These are phyloP conservation scores for Gobio gobio DNA, from an alignment of 2,113 vertebrate species.

Conservation along the genomic window DNA sequence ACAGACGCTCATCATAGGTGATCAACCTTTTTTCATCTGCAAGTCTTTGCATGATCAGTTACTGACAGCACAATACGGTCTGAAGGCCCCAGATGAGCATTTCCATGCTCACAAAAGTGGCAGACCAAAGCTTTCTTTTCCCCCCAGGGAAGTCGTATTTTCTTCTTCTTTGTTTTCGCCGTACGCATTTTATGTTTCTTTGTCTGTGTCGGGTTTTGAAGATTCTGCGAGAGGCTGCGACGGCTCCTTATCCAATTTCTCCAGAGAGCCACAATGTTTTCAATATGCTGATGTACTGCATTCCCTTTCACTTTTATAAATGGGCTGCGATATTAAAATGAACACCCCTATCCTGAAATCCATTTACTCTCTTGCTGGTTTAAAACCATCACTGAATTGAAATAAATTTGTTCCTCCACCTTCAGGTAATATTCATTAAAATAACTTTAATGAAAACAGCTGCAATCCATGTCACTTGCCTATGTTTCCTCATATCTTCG, in stretches of 20 bases:
- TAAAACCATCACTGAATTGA: constrained; percentile 64
- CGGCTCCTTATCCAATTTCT: constrained; percentile 54
- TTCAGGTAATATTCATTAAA: constrained; percentile 60
- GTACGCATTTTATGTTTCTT: constrained; percentile 5
- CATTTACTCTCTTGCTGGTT: constrained; percentile 65
- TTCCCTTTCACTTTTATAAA: constrained; percentile 65
- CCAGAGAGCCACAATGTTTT: constrained; percentile 59
- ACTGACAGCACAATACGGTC: constrained; percentile 16
- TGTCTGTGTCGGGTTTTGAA: constrained; percentile 10
- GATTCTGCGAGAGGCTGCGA: constrained; percentile 30
- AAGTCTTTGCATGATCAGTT: constrained; percentile 15
- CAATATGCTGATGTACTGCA: constrained; percentile 68
- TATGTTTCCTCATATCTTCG: constrained; percentile 10
- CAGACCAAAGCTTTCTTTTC: constrained; percentile 22
- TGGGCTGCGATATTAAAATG: constrained; percentile 69
- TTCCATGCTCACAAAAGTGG: constrained; percentile 7
- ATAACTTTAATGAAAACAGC: constrained; percentile 62
- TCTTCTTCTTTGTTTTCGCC: constrained; percentile 22
- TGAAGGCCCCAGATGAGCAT: constrained; percentile 4
- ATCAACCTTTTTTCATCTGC: constrained; percentile 21
- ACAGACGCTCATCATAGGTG: neutral
- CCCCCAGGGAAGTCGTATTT: neutral
- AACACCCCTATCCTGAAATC: constrained; percentile 67
- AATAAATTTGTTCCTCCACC: constrained; percentile 63
- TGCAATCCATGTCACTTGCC: constrained; percentile 42